Evolutionary conservation across 2,888 invertebrate genomes (phyloP).

Genomic region (Elgonia sp.): DNA sequence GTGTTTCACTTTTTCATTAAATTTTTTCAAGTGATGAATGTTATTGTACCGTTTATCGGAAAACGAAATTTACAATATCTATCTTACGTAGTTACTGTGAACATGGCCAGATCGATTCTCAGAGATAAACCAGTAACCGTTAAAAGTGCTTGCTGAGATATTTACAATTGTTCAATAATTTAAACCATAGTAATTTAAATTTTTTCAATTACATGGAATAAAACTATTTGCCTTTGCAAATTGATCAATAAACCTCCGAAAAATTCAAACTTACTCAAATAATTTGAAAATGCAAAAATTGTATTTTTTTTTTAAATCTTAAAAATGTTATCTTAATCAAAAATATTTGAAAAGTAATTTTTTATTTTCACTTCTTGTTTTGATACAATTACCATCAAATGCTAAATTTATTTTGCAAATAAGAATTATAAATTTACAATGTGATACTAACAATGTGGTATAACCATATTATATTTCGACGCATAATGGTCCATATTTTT

Average conservation of each 20-base stretch:
- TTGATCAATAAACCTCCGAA: conserved; percentile 1
- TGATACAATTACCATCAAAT: too few relatives aligned
- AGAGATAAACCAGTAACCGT: background rate
- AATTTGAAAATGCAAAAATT: too few relatives aligned
- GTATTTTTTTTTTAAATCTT: too few relatives aligned
- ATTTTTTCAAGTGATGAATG: conserved; percentile 2
- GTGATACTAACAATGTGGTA: too few relatives aligned
- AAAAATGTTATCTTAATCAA: too few relatives aligned
- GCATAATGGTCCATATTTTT: background rate
- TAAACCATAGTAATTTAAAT: background rate
- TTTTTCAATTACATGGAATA: background rate
- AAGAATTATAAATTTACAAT: background rate
- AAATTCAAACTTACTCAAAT: too few relatives aligned
- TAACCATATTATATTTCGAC: background rate
- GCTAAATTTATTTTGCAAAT: too few relatives aligned
- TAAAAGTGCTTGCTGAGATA: background rate
- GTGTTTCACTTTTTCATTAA: background rate
- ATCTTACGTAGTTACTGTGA: conserved; percentile 5
- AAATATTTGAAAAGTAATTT: too few relatives aligned
- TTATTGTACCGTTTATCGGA: conserved; percentile 11
- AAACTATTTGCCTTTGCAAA: background rate
- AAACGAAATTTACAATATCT: conserved; percentile 9
- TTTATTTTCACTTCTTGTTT: too few relatives aligned
- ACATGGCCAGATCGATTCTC: background rate
- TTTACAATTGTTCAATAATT: background rate